Evolutionary conservation across 2,113 vertebrate species (phyloP).

Genomic region (Crotalus horridus): DNA sequence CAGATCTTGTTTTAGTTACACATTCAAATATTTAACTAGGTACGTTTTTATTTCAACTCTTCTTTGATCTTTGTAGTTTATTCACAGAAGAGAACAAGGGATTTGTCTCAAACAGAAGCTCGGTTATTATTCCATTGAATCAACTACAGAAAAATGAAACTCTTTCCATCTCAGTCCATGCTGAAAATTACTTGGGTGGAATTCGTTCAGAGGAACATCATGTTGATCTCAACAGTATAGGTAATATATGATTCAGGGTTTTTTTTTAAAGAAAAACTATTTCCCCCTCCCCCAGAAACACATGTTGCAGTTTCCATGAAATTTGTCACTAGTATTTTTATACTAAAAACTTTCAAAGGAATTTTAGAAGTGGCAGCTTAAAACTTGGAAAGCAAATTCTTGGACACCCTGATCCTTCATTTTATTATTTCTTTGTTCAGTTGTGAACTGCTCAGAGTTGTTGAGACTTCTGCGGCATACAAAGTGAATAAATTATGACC

Average conservation of each 20-base stretch:
- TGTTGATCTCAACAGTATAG: constrained; percentile 61
- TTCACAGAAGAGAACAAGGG: constrained; percentile 38
- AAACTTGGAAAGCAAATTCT: neutral
- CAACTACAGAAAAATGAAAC: neutral
- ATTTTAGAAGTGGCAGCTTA: neutral
- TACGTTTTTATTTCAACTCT: neutral
- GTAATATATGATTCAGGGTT: constrained; percentile 43
- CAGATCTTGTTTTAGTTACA: neutral
- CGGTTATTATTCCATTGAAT: constrained; percentile 49
- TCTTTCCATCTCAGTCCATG: constrained; percentile 57
- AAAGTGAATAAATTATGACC: neutral
- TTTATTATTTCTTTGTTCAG: neutral
- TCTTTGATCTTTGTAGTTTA: constrained; percentile 44
- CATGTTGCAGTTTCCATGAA: neutral
- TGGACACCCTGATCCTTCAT: neutral
- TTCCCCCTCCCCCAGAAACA: neutral
- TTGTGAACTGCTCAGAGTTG: neutral
- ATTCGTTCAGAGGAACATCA: constrained; percentile 31
- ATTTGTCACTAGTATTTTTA: neutral
- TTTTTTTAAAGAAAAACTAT: neutral
- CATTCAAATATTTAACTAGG: neutral
- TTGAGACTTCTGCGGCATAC: neutral
- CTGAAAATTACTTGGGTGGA: constrained; percentile 58
- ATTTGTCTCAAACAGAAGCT: neutral
- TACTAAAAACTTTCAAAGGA: neutral